Evolutionary conservation across 1,140 invertebrate species (phyloP).

Genomic region (Chelonus insularis): DNA sequence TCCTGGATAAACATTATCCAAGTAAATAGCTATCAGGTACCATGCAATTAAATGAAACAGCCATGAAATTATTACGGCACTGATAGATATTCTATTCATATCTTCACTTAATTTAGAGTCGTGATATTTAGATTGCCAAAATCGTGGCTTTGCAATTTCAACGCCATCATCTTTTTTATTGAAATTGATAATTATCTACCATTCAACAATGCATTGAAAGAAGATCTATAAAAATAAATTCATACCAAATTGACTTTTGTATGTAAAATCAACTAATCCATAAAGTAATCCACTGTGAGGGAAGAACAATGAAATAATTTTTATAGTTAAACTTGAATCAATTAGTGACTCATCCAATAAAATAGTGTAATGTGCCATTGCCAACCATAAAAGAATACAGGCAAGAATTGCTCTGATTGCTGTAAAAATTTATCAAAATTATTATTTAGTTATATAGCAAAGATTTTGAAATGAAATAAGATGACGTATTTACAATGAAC

Average conservation of each 20-base stretch:
- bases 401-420: slow-evolving; percentile 34
- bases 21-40: slow-evolving; percentile 31
- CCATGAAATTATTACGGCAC: slow-evolving; percentile 26
- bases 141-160: background rate
- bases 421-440: slow-evolving; percentile 15
- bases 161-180: too few relatives aligned
- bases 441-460: slow-evolving; percentile 1
- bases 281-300: slow-evolving; percentile 39
- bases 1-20: slow-evolving; percentile 35
- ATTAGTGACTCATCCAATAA: slow-evolving; percentile 28
- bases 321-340: background rate
- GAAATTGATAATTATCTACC: too few relatives aligned
- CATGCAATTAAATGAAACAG: slow-evolving; percentile 34
- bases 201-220: too few relatives aligned
- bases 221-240: too few relatives aligned
- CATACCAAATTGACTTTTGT: slow-evolving; percentile 23
- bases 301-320: slow-evolving; percentile 27
- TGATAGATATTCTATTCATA: slow-evolving; percentile 21
- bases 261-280: slow-evolving; percentile 30
- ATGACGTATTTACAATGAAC: slow-evolving; percentile 27
- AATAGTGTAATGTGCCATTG: slow-evolving; percentile 30
- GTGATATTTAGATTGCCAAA: slow-evolving; percentile 16
- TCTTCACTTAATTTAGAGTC: background rate
- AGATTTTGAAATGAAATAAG: background rate
- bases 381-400: slow-evolving; percentile 30